A percentile compares a stretch with the other conserved stretches of the same genome.
Conservation (phyloP, 1,140 invertebrate genomes). For the Archivesica marissinica region DNA sequence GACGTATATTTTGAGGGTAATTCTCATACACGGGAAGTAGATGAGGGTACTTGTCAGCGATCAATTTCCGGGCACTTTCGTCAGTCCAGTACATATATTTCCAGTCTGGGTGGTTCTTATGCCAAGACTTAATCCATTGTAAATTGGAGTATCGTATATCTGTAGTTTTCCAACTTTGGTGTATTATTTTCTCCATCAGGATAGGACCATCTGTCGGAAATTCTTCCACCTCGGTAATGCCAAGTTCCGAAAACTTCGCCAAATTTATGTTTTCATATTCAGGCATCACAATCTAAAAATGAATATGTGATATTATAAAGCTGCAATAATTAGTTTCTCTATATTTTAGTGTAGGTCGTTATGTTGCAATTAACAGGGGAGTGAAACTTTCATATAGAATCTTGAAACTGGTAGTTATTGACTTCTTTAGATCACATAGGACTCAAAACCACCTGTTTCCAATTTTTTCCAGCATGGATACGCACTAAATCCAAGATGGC, state of each 20-base stretch:
- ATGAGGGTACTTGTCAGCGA: slow-evolving; percentile 69
- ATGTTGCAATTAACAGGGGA: too few relatives aligned
- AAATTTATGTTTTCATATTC: slow-evolving; percentile 31
- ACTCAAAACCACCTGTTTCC: too few relatives aligned
- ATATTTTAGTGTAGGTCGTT: too few relatives aligned
- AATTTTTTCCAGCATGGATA: too few relatives aligned
- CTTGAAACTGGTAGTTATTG: too few relatives aligned
- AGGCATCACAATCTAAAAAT: slow-evolving; percentile 50
- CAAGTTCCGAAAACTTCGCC: slow-evolving; percentile 39
- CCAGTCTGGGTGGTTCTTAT: slow-evolving; percentile 74
- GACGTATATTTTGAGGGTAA: slow-evolving; percentile 73
- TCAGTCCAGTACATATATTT: slow-evolving; percentile 80
- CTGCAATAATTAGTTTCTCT: too few relatives aligned
- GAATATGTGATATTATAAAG: too few relatives aligned
- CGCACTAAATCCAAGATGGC: too few relatives aligned
- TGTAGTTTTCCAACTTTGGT: slow-evolving; percentile 78
- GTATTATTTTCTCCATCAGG: slow-evolving; percentile 76
- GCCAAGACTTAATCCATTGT: slow-evolving; percentile 75
- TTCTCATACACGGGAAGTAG: slow-evolving; percentile 71
- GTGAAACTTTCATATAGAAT: too few relatives aligned
- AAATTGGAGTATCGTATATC: slow-evolving; percentile 70
- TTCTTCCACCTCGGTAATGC: slow-evolving; percentile 57
- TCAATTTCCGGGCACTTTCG: slow-evolving; percentile 69
- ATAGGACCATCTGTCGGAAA: slow-evolving; percentile 61
- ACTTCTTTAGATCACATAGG: too few relatives aligned